Evolutionary conservation across 2,113 vertebrate species (phyloP).

Genomic region (Scopus umbretta): DNA sequence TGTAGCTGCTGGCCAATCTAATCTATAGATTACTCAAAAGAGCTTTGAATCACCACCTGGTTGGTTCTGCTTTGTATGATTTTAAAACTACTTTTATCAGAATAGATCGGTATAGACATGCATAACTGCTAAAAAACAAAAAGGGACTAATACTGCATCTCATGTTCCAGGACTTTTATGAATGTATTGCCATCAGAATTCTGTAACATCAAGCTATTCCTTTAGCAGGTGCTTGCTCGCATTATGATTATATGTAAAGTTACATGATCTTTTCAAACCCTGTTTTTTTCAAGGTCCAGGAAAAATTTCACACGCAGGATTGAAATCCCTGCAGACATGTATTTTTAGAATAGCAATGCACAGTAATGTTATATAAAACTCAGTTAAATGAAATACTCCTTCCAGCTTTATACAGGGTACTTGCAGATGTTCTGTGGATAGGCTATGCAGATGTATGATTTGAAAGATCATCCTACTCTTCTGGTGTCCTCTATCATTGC

Average conservation of each 20-base stretch:
- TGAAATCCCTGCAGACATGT: not conserved
- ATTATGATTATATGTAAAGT: not conserved
- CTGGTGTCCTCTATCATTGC: not conserved
- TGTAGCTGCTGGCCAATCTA: not conserved
- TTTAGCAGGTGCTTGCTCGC: not conserved
- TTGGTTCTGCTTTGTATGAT: not conserved
- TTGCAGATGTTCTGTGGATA: not conserved
- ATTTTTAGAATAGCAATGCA: not conserved
- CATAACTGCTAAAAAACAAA: not conserved
- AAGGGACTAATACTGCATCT: not conserved
- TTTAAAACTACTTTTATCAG: not conserved
- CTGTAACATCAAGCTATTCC: not conserved
- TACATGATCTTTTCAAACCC: not conserved
- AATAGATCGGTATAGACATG: not conserved
- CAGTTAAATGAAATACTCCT: not conserved
- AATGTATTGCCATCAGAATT: not conserved
- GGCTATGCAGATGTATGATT: not conserved
- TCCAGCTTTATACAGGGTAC: not conserved
- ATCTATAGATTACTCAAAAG: not conserved
- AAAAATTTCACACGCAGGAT: not conserved
- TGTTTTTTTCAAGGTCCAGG: not conserved
- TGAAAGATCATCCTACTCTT: not conserved
- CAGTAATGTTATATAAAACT: not conserved
- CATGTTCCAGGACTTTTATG: not conserved
- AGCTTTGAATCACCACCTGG: not conserved